Evolutionary conservation across 2,797 vertebrate species (phyloP), one percentile per base, ranked within the genome.

Genomic region (Pseudocheirus occidentalis): DNA sequence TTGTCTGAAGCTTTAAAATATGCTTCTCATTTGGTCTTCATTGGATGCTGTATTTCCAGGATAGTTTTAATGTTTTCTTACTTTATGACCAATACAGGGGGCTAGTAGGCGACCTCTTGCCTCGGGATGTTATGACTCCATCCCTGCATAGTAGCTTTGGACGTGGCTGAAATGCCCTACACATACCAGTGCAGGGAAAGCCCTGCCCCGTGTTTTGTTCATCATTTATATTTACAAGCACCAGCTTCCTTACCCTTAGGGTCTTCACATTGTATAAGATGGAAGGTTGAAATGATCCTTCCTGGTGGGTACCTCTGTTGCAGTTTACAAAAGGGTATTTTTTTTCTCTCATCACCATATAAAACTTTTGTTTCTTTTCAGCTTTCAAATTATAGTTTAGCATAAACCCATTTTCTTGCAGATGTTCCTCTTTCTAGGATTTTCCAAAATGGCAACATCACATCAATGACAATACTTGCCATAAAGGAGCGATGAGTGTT

Each of bases 391-490:
- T n/a, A 91, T 53, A n/a, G 6, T 59, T 40, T 55, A 14, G 28
- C 55, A 0, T 50, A 94, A 92, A 54, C 29, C 4, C 6, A 40
- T 90, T 58, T 54, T 94, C 50, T 91, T 81, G 56, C 54, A 96
- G 90, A 90, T 9, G 34, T 52, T 96, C 24, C 52, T 56, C 46
- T 29, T 92, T 95, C 62, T 91, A 89, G 27, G 31, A 91, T 96
- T 95, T 92, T 62, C 92, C 31, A 94, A 55, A 24, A 91, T 96
- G 34, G 59, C 91, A 62, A 52, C 90, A 55, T 94, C 46, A 94
- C 58, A 66, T 92, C 91, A 95, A 96, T 46, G 95, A 90, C 5
- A 92, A 73, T 29, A 56, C 81, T 92, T 81, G 34, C 11, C 57
- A 21, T 27, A 53, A 55, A 29, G 52, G 81, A 91, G 54, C 10